Evolutionary conservation across 2,888 invertebrate species (phyloP), one percentile per base, ranked within the genome.

Genomic region (Ormia ochracea): DNA sequence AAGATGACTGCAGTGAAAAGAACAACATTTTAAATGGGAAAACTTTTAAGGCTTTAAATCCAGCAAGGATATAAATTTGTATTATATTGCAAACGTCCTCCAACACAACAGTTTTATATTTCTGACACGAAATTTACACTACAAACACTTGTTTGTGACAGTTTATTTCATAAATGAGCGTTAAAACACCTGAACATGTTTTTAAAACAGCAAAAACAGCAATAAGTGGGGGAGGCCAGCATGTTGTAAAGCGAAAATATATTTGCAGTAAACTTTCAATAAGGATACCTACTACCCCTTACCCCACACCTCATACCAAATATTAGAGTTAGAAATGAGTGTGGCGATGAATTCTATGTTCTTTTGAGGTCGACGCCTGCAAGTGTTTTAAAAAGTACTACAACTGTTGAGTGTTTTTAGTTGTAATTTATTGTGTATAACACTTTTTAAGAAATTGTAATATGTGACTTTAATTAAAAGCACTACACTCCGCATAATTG

Each of bases 181-280:
- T 82, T 75, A 82, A 82, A 82, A 82, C 82, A 82, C 82, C 82
- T 82, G 82, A 74, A 82, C 82, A 79, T 77, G 80, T 52, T 73
- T 43, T 54, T 38, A 28, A 38, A 45, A 10, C 14, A 38, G n/a
- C 38, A 33, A 17, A 6, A 31, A 14, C 4, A 38, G 45, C 3
- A 12, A 4, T 17, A 19, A 21, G 45, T 14, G 10, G 9, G 12
- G 59, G 21, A 4, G 19, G 19, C 12, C 14, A 0, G 2, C 14
- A 33, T 33, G 28, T 41, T 54, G 31, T 33, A 43, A 9, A 17
- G 26, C 0, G 2, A 48, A 17, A 65, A 48, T 9, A 58, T 58
- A 38, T 50, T 74, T 74, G 38, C 31, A n/a, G 17, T 38, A 58
- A 66, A 66, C 74, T 73, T 73, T 74, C 21, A 65, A 65, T 48